Conservation (phyloP, 2,888 invertebrate genomes). For the Nomada lathburiana region DNA sequence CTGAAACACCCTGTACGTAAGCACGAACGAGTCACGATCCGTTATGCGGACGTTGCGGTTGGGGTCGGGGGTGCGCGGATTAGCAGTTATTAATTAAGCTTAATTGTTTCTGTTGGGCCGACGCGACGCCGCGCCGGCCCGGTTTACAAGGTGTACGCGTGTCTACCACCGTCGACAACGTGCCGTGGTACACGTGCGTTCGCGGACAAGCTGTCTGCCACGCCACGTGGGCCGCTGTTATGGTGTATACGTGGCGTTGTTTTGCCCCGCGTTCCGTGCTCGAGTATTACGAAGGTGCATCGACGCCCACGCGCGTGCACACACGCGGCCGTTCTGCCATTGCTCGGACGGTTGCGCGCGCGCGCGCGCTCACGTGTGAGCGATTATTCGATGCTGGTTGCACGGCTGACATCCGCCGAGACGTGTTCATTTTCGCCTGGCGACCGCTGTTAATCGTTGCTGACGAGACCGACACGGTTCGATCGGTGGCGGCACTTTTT, state of each 20-base stretch:
- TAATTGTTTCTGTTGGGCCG: slow-evolving; percentile 79
- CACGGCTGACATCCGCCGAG: slow-evolving; percentile 35
- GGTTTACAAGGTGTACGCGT: slow-evolving; percentile 77
- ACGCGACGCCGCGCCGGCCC: slow-evolving; percentile 62
- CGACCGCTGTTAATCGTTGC: slow-evolving; percentile 33
- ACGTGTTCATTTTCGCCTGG: slow-evolving; percentile 67
- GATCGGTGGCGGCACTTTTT: background rate
- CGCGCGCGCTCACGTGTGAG: slow-evolving; percentile 40
- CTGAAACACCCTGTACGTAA: background rate
- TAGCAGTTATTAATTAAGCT: slow-evolving; percentile 82
- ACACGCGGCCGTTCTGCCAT: background rate
- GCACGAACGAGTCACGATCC: slow-evolving; percentile 43
- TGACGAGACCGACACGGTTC: background rate
- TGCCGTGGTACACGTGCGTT: slow-evolving; percentile 73
- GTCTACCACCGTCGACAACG: slow-evolving; percentile 70
- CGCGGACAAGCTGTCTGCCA: slow-evolving; percentile 55
- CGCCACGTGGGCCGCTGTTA: slow-evolving; percentile 63
- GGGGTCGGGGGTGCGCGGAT: slow-evolving; percentile 62
- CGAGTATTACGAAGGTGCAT: slow-evolving; percentile 41
- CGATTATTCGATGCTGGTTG: slow-evolving; percentile 55
- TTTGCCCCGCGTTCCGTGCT: slow-evolving; percentile 37
- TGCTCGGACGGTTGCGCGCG: background rate
- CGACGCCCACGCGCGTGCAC: slow-evolving; percentile 57
- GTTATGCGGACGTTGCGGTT: slow-evolving; percentile 37
- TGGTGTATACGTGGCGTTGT: slow-evolving; percentile 33